Evolutionary conservation across 37 sponge, comb jelly and placozoan genomes (phyloP).

Genomic region (Beroe forskalii): DNA sequence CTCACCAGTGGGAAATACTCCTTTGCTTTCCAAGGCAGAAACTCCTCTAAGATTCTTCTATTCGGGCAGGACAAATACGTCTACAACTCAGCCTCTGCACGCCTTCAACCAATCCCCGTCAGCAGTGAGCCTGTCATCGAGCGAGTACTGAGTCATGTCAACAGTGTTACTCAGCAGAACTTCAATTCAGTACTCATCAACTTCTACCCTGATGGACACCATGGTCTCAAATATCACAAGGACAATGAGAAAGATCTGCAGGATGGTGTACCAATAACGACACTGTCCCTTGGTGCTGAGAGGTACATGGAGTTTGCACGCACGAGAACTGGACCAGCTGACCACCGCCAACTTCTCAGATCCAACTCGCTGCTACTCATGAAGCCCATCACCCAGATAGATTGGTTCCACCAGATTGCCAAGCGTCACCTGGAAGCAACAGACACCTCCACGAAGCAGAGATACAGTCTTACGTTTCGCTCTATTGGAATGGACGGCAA

Average conservation of each 20-base stretch:
- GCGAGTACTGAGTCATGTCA: background rate
- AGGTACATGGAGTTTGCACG: background rate
- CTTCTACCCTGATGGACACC: background rate
- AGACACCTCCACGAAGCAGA: no score
- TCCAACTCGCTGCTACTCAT: background rate
- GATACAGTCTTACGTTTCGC: no score
- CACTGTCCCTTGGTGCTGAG: background rate
- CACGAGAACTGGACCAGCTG: background rate
- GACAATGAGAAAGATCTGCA: background rate
- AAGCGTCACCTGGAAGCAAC: no score
- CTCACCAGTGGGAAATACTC: background rate
- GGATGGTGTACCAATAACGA: background rate
- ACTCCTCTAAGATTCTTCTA: background rate
- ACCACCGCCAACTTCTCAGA: background rate
- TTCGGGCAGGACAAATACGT: slow-evolving; percentile 1
- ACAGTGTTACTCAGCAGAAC: background rate
- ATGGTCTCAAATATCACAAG: background rate
- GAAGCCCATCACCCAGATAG: background rate
- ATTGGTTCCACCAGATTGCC: background rate
- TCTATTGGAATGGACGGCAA: no score
- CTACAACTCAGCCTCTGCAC: background rate
- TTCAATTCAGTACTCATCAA: background rate
- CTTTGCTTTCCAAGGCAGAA: background rate
- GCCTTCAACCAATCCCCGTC: background rate
- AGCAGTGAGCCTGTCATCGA: background rate